These are phyloP conservation scores for Trachythela sp. DNA, from an alignment of 64 coral and sea anemone species.

Conservation along the genomic window DNA sequence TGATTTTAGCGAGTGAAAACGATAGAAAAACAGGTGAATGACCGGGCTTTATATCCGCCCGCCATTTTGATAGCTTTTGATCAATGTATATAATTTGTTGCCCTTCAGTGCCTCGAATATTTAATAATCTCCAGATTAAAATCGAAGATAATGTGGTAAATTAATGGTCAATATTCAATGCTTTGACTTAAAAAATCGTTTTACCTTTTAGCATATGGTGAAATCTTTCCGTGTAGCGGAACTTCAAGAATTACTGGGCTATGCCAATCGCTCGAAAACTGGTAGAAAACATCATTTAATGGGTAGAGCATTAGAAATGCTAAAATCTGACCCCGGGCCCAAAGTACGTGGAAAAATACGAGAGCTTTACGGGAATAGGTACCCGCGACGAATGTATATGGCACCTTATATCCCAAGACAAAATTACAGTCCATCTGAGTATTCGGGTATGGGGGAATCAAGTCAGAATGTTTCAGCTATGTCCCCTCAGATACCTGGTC, in stretches of 20 bases:
- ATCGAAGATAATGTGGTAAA: too few relatives aligned
- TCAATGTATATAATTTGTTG: too few relatives aligned
- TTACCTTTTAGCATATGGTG: slow-evolving; percentile 73
- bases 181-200: too few relatives aligned
- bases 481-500: not conserved
- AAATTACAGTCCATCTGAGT: slow-evolving; percentile 5
- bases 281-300: slow-evolving; percentile 95
- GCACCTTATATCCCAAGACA: not conserved
- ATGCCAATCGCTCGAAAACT: slow-evolving; percentile 89
- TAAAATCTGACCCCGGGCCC: slow-evolving; percentile 86
- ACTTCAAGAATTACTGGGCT: slow-evolving; percentile 79
- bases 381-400: slow-evolving; percentile 61
- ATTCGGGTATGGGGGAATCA: not conserved
- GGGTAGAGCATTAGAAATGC: slow-evolving; percentile 87
- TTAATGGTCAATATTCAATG: too few relatives aligned
- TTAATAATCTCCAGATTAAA: too few relatives aligned
- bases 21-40: not conserved
- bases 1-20: not conserved
- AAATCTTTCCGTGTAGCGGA: slow-evolving; percentile 98
- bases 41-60: not conserved
- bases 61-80: not conserved
- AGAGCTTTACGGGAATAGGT: slow-evolving; percentile 82
- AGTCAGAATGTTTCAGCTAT: not conserved
- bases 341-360: slow-evolving; percentile 69
- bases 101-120: too few relatives aligned